A percentile compares a stretch with the other conserved stretches of the same genome.
Conservation (phyloP, 2,888 invertebrate species). For the Lepidocyrtinus sp. region DNA sequence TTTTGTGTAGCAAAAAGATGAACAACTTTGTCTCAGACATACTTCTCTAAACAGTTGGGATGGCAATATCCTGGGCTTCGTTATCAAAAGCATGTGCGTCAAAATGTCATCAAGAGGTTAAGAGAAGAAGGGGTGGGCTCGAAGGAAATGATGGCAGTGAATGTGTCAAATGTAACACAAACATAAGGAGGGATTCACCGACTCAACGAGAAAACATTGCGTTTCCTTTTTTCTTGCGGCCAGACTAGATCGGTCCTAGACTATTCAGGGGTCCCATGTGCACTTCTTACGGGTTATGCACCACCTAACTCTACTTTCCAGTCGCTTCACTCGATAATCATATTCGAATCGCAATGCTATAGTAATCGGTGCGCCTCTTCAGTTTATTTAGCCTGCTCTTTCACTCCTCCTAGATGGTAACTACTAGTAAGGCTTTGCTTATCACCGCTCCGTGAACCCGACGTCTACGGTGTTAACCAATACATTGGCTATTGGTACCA, state of each 20-base stretch:
- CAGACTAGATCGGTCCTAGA: not conserved
- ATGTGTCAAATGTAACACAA: constrained; percentile 1
- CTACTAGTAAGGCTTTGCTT: constrained; percentile 25
- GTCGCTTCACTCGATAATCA: constrained; percentile 8
- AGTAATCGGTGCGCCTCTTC: too few species aligned
- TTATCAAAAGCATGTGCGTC: not conserved
- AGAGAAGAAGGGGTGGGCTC: constrained; percentile 2
- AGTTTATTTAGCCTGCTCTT: not conserved
- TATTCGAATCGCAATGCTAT: not conserved
- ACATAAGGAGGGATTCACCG: not conserved
- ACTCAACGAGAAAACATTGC: constrained; percentile 7
- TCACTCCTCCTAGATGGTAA: constrained; percentile 5
- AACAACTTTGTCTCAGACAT: not conserved
- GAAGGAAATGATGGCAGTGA: constrained; percentile 7
- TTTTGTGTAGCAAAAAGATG: not conserved
- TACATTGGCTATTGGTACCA: not conserved
- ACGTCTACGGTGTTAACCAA: not conserved
- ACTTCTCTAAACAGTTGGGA: not conserved
- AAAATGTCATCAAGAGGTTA: constrained; percentile 4
- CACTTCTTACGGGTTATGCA: constrained; percentile 1
- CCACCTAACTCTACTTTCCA: constrained; percentile 7
- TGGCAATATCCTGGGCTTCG: not conserved
- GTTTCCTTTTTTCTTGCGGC: not conserved
- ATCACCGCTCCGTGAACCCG: constrained; percentile 22
- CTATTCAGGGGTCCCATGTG: constrained; percentile 10